Conservation (phyloP, 2,113 vertebrate genomes). For the Poicephalus meyeri region DNA sequence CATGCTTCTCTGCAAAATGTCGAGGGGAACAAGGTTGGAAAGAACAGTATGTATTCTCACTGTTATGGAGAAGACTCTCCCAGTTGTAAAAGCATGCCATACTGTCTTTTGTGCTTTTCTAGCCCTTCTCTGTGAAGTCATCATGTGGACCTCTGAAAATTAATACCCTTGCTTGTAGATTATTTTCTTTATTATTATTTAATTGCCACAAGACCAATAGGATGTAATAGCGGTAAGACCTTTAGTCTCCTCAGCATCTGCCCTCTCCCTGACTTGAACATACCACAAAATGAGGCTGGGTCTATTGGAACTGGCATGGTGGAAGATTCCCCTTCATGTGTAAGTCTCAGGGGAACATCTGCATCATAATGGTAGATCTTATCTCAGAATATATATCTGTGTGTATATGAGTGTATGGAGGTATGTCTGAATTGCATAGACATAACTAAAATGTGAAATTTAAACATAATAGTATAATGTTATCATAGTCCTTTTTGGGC, state of each 20-base stretch:
- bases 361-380: not conserved
- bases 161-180: not conserved
- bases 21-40: not conserved
- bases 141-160: not conserved
- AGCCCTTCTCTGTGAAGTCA: not conserved
- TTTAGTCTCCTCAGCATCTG: not conserved
- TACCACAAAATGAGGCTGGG: not conserved
- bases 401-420: not conserved
- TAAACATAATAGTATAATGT: not conserved
- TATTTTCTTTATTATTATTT: not conserved
- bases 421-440: not conserved
- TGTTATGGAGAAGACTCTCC: not conserved
- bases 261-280: not conserved
- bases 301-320: not conserved
- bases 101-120: not conserved
- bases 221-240: not conserved
- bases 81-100: not conserved
- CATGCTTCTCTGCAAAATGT: conserved; percentile 5
- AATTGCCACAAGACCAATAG: not conserved
- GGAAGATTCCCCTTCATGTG: not conserved
- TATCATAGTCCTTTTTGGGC: not conserved
- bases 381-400: not conserved
- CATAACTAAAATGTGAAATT: not conserved
- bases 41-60: not conserved
- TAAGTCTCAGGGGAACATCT: not conserved